Percentiles rank a stretch among this genome's conserved stretches.
Evolutionary conservation across 2,113 vertebrate genomes (phyloP).

Genomic region (Chitala chitala): DNA sequence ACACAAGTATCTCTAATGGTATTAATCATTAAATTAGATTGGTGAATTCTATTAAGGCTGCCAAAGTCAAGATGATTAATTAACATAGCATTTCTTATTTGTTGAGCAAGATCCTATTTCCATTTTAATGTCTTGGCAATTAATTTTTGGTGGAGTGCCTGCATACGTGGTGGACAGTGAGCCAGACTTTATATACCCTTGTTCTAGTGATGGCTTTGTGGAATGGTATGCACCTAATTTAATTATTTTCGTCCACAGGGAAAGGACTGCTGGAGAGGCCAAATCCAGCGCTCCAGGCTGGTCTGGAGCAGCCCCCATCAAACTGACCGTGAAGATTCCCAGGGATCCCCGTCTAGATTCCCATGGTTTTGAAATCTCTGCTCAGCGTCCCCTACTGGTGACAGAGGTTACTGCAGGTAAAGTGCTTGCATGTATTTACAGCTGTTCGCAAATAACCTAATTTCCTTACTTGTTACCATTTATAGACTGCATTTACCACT

Average conservation of each 20-base stretch:
- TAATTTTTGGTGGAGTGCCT: background rate
- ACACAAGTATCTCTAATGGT: background rate
- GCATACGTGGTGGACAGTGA: too few relatives aligned
- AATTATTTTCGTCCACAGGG: conserved; percentile 51
- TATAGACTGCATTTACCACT: too few relatives aligned
- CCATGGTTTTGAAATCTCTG: conserved; percentile 83
- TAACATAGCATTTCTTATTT: background rate
- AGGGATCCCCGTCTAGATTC: conserved; percentile 77
- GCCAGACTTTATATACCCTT: background rate
- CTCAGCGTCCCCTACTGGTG: conserved; percentile 76
- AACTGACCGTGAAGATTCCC: conserved; percentile 73
- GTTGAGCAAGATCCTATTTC: background rate
- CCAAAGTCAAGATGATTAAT: background rate
- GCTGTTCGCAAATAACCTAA: too few relatives aligned
- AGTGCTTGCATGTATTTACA: background rate
- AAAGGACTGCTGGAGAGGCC: conserved; percentile 67
- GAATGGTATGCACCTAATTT: conserved; percentile 20
- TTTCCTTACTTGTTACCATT: too few relatives aligned
- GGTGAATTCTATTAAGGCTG: background rate
- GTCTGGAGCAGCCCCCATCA: conserved; percentile 59
- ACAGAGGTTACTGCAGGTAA: conserved; percentile 81
- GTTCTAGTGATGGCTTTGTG: too few relatives aligned
- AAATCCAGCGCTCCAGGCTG: conserved; percentile 55
- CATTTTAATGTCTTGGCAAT: background rate
- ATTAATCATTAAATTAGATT: background rate